phyloP scores from a whole-genome alignment of 2,113 vertebrate genomes.

The Esox niger region DNA sequence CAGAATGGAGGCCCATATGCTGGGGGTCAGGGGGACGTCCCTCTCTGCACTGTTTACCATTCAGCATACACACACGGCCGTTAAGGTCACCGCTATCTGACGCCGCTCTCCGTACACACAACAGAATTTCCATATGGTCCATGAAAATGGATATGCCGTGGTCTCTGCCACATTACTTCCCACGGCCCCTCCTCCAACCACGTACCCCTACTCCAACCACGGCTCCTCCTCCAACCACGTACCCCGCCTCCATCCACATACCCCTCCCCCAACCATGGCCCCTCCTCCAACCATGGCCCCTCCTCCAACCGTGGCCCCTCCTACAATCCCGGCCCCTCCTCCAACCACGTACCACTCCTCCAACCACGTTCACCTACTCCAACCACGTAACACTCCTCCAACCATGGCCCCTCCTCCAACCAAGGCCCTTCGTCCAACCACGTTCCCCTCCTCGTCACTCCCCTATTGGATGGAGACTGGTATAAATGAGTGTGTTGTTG shows the following conservation, averaged over 20 bases:
- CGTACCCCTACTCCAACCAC: not conserved
- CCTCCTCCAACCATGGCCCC: constrained; percentile 25
- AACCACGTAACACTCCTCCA: no score
- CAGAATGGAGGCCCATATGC: constrained; percentile 95
- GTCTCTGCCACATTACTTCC: constrained; percentile 81
- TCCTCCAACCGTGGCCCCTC: no score
- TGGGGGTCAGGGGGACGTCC: constrained; percentile 88
- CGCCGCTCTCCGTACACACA: constrained; percentile 88
- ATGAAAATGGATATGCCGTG: constrained; percentile 87
- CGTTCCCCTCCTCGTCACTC: constrained; percentile 12
- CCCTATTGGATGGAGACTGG: constrained; percentile 64
- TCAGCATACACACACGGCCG: constrained; percentile 88
- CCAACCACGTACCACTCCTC: no score
- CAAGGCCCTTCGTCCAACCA: no score
- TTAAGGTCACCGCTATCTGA: constrained; percentile 93
- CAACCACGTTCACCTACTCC: no score
- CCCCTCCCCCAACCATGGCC: not conserved
- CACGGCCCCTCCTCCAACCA: constrained; percentile 73
- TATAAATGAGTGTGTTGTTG: constrained; percentile 51
- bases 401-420: no score
- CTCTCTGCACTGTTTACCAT: constrained; percentile 88
- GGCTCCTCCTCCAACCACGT: no score
- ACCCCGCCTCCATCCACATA: no score
- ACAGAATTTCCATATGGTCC: constrained; percentile 99
- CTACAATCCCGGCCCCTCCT: no score